Percentiles rank a stretch among this genome's conserved stretches.
These are phyloP conservation scores for Bradypodion ventrale DNA, from an alignment of 2,797 vertebrate genomes.

Conservation along the genomic window DNA sequence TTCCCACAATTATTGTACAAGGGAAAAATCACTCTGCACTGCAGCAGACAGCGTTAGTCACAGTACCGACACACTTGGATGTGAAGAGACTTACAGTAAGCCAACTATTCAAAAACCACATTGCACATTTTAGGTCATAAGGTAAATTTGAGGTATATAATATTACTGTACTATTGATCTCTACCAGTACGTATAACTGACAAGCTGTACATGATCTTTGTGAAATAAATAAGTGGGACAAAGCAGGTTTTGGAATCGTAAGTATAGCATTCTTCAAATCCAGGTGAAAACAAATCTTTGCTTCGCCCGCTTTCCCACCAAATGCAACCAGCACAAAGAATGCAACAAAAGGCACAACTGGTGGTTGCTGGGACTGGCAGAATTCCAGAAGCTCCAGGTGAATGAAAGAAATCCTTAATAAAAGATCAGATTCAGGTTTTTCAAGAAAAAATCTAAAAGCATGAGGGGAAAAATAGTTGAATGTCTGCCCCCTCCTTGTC, in stretches of 20 bases:
- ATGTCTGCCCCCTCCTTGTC: neutral
- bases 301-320: neutral
- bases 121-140: constrained; percentile 64
- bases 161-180: constrained; percentile 62
- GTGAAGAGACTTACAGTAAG: constrained; percentile 64
- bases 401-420: neutral
- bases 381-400: neutral
- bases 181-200: constrained; percentile 47
- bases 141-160: constrained; percentile 58
- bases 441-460: too few relatives aligned
- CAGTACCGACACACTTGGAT: constrained; percentile 45
- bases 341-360: neutral
- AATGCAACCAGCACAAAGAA: neutral
- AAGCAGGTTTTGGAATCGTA: constrained; percentile 43
- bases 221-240: constrained; percentile 53
- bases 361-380: neutral
- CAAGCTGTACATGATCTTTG: constrained; percentile 54
- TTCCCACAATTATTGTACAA: constrained; percentile 56
- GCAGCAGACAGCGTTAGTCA: constrained; percentile 65
- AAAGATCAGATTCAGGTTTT: neutral
- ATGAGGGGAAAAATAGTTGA: too few relatives aligned
- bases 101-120: constrained; percentile 67
- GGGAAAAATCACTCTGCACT: constrained; percentile 48
- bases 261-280: constrained; percentile 36
- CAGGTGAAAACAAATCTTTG: constrained; percentile 46